Base-by-base conservation (phyloP, 2,888 invertebrate genomes). In the Brachyptera putata region DNA sequence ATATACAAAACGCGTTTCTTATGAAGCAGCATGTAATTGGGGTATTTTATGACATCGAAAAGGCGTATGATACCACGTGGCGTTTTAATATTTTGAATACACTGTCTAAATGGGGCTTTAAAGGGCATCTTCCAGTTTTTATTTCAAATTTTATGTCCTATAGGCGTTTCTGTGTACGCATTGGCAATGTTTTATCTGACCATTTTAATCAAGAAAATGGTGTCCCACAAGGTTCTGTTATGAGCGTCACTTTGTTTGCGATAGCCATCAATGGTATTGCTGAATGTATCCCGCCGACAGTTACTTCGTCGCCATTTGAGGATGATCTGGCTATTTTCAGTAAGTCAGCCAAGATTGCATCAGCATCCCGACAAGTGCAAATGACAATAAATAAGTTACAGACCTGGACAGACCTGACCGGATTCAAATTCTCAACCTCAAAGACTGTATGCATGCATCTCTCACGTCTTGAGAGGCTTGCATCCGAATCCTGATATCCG, bases 41-140 rank as follows among this genome's bases (percentile, higher is more conserved):
- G 14, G 60, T 67, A 11, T 67, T 68, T 43, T 65, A 65, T 13
- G 60, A 64, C 25, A 30, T 62, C 2, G 55, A 57, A 39, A 61
- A 62, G 26, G 61, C 61, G 1, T 65, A 66, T 49, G 64, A 65
- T 24, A 62, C 55, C 4, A 63, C 61, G 5, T 66, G 66, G 65
- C 50, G 61, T 41, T 41, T 53, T 18, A 62, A 63, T 22, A 49
- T 59, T 55, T 58, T 67, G 3, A 41, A 60, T 3, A 25, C n/a
- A n/a, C n/a, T 41, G 14, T 37, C 66, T n/a, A 16, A 53, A 1
- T 58, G 58, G 60, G 65, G 64, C 3, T 58, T 67, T 9, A 60
- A 56, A 39, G 65, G 65, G 14, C 57, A 60, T 26, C 48, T 62
- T 9, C 63, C 60, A 9, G 25, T 57, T 39, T 66, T 64, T 50